phyloP scores from a whole-genome alignment of 2,797 vertebrate genomes.

The Alouatta caraya region DNA sequence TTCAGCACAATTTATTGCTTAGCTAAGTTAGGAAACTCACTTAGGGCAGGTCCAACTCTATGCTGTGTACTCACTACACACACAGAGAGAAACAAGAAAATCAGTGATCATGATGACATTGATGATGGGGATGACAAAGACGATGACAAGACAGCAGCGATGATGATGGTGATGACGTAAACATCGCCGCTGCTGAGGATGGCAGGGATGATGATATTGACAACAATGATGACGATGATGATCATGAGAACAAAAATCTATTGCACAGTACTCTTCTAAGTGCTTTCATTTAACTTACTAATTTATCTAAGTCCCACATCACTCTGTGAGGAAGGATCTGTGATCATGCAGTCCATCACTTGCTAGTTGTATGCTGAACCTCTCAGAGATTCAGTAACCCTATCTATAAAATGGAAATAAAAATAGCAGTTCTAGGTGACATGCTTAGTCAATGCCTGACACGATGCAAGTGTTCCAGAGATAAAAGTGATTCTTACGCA shows the following conservation, averaged over 20 bases:
- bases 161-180: not conserved
- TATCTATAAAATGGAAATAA: not conserved
- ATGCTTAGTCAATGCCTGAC: not conserved
- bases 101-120: not conserved
- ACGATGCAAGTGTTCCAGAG: not conserved
- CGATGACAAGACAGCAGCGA: too few relatives aligned
- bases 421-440: not conserved
- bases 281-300: not conserved
- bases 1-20: not conserved
- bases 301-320: not conserved
- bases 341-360: not conserved
- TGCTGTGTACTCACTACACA: not conserved
- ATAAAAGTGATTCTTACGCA: not conserved
- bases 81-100: not conserved
- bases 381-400: not conserved
- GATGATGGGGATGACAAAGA: not conserved
- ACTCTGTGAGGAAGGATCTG: not conserved
- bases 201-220: not conserved
- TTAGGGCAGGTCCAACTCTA: not conserved
- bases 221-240: too few relatives aligned
- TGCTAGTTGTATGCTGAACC: not conserved
- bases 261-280: not conserved
- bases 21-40: not conserved
- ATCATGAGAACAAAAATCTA: not conserved
- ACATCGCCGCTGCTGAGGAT: not conserved